These are phyloP conservation scores for Dromococcyx pavoninus DNA, from an alignment of 2,797 vertebrate species.

Conservation along the genomic window DNA sequence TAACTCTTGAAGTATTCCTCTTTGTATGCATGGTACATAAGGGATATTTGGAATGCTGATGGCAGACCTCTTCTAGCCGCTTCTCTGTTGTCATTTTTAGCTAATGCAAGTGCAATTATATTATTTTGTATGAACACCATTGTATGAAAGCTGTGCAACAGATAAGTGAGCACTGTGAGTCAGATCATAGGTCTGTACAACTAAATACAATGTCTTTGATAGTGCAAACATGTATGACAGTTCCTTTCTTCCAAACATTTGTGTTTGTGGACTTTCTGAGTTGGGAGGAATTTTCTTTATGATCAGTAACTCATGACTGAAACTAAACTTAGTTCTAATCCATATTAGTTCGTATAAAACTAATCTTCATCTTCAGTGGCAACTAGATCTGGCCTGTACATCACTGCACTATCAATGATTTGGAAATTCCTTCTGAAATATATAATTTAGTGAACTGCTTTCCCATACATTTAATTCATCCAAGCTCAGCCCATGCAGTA, in stretches of 20 bases:
- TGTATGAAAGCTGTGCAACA: background rate
- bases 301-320: background rate
- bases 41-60: background rate
- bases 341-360: background rate
- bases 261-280: background rate
- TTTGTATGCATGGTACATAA: background rate
- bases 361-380: background rate
- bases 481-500: background rate
- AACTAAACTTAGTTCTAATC: background rate
- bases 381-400: background rate
- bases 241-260: background rate
- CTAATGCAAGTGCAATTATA: background rate
- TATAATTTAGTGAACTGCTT: background rate
- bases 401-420: background rate
- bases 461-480: background rate
- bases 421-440: background rate
- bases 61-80: background rate
- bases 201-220: background rate
- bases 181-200: background rate
- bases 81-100: background rate
- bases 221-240: background rate
- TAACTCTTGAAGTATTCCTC: background rate
- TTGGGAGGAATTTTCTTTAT: background rate
- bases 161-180: background rate
- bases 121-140: background rate